Evolutionary conservation across 1,140 invertebrate species (phyloP).

Genomic region (Papilio machaon): DNA sequence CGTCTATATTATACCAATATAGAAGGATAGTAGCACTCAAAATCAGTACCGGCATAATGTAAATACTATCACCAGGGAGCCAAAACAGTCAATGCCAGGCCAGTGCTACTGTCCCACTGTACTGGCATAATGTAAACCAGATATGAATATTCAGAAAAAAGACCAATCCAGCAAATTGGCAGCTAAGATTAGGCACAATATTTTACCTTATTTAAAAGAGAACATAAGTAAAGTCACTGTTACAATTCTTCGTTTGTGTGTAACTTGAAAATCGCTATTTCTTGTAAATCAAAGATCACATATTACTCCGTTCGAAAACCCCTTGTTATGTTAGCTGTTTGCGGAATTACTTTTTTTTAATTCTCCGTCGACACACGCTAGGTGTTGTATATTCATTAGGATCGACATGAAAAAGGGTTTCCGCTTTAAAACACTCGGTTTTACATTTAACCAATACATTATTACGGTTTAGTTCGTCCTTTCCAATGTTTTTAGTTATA

Average conservation of each 20-base stretch:
- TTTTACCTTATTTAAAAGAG: too few species aligned
- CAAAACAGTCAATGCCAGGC: too few species aligned
- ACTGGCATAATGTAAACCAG: too few species aligned
- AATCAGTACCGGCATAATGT: too few species aligned
- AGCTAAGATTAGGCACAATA: too few species aligned
- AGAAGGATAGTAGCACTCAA: too few species aligned
- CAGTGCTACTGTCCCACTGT: too few species aligned
- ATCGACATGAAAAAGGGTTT: slow-evolving; percentile 58
- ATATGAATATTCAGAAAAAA: too few species aligned
- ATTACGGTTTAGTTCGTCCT: slow-evolving; percentile 26
- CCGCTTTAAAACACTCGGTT: slow-evolving; percentile 55
- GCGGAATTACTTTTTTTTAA: slow-evolving; percentile 62
- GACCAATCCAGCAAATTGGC: too few species aligned
- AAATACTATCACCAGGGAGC: too few species aligned
- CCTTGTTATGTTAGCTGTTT: slow-evolving; percentile 60
- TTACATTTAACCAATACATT: slow-evolving; percentile 41
- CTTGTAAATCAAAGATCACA: slow-evolving; percentile 40
- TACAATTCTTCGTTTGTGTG: neutral
- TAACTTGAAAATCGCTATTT: slow-evolving; percentile 20
- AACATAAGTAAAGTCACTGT: too few species aligned
- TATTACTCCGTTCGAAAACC: slow-evolving; percentile 48
- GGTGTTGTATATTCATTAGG: slow-evolving; percentile 62
- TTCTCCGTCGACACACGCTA: slow-evolving; percentile 53
- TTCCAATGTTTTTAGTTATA: slow-evolving; percentile 37
- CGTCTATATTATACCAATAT: too few species aligned